A percentile compares a stretch with the other conserved stretches of the same genome.
These are phyloP conservation scores for Zootoca vivipara DNA, from an alignment of 2,113 vertebrate genomes.

Conservation along the genomic window DNA sequence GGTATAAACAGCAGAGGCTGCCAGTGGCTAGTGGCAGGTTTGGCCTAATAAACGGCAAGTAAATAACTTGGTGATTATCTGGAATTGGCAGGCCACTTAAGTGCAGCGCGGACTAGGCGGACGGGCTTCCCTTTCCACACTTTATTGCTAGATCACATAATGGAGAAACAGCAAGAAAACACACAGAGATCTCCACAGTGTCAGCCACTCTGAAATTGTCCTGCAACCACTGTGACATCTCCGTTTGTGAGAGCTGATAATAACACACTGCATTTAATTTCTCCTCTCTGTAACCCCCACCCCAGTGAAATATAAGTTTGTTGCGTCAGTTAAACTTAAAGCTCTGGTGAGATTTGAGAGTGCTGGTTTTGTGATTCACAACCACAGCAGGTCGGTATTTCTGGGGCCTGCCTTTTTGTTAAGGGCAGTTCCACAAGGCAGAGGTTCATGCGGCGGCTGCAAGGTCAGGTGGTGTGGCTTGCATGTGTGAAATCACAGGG, in stretches of 20 bases:
- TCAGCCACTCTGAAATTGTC: constrained; percentile 39
- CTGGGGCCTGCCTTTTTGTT: not conserved
- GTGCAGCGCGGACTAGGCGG: constrained; percentile 34
- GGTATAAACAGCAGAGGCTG: constrained; percentile 76
- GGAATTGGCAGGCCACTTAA: constrained; percentile 76
- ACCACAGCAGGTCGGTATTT: not conserved
- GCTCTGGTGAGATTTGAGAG: not conserved
- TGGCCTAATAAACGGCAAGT: constrained; percentile 83
- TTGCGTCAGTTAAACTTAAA: constrained; percentile 14
- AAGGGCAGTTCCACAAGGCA: not conserved
- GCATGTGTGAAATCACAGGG: not conserved
- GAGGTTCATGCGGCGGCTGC: not conserved
- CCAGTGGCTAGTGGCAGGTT: constrained; percentile 76
- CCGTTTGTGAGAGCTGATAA: constrained; percentile 44
- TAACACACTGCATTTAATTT: constrained; percentile 31
- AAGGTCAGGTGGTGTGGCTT: not conserved
- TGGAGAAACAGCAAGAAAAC: constrained; percentile 49
- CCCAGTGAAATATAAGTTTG: not conserved
- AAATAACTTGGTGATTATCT: constrained; percentile 72
- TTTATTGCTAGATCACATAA: constrained; percentile 45
- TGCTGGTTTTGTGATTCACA: constrained; percentile 26
- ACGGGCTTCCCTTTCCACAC: constrained; percentile 44
- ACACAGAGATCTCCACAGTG: constrained; percentile 13
- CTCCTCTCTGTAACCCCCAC: constrained; percentile 39
- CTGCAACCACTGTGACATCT: constrained; percentile 44